These are phyloP conservation scores for Exephanes ischioxanthus DNA, from an alignment of 2,888 invertebrate species.

Conservation along the genomic window DNA sequence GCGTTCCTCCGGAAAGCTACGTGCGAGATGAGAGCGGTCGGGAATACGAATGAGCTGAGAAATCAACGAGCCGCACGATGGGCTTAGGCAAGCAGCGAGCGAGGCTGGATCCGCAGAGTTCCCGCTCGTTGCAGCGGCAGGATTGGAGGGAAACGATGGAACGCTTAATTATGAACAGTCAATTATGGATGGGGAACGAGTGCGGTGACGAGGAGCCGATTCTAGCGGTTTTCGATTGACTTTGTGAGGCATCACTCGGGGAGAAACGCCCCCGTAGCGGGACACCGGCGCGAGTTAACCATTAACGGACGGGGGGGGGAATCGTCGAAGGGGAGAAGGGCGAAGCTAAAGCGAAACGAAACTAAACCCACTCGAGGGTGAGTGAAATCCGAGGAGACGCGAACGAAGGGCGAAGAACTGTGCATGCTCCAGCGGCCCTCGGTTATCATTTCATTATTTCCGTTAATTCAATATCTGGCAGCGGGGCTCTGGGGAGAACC, in stretches of 20 bases:
- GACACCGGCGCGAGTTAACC: constrained; percentile 17
- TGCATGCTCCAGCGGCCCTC: constrained; percentile 68
- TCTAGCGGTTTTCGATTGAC: constrained; percentile 65
- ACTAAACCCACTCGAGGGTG: constrained; percentile 47
- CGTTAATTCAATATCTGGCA: constrained; percentile 81
- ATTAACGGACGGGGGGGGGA: constrained; percentile 19
- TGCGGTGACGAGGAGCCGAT: constrained; percentile 20
- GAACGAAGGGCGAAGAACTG: constrained; percentile 43
- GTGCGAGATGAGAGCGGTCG: constrained; percentile 47
- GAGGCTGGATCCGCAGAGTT: background rate
- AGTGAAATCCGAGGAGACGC: constrained; percentile 54
- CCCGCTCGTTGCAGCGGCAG: background rate
- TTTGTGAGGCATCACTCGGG: constrained; percentile 72
- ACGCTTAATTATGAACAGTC: constrained; percentile 65
- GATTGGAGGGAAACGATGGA: constrained; percentile 13
- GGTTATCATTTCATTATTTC: constrained; percentile 83
- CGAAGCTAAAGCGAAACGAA: constrained; percentile 36
- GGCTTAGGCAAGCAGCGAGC: constrained; percentile 46
- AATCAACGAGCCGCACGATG: constrained; percentile 63
- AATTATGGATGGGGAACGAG: constrained; percentile 8
- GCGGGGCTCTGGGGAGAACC: constrained; percentile 37
- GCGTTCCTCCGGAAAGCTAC: constrained; percentile 55
- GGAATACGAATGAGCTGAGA: constrained; percentile 61
- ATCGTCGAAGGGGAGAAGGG: constrained; percentile 11
- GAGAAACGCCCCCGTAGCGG: constrained; percentile 20